phyloP scores from a whole-genome alignment of 1,140 invertebrate species.

The Subanguina moxae region DNA sequence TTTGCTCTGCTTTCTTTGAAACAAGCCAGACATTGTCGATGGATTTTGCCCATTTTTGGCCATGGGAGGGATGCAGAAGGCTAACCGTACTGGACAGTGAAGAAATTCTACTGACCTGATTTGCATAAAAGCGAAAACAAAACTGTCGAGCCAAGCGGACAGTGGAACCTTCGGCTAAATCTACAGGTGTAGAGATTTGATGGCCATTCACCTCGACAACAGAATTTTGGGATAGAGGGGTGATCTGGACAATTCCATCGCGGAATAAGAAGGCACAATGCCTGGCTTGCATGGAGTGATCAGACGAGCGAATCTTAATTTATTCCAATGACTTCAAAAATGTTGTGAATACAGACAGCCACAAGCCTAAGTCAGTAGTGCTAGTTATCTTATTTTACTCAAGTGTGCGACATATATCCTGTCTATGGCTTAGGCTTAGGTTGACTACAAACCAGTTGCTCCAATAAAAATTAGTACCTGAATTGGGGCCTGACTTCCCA shows the following conservation, averaged over 20 bases:
- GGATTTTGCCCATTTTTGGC: too few relatives aligned
- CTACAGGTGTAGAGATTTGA: slow-evolving; percentile 2
- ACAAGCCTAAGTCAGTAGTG: too few relatives aligned
- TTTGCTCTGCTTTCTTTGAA: neutral
- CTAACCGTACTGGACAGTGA: too few relatives aligned
- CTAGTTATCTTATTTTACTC: too few relatives aligned
- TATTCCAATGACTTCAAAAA: too few relatives aligned
- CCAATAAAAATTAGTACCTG: neutral
- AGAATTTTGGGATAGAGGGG: slow-evolving; percentile 32
- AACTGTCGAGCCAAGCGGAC: slow-evolving; percentile 6
- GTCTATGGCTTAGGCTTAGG: too few relatives aligned
- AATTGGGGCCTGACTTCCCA: neutral
- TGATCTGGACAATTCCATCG: slow-evolving; percentile 44
- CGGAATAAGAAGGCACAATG: slow-evolving; percentile 43
- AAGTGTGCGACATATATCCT: too few relatives aligned
- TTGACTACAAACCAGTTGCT: too few relatives aligned
- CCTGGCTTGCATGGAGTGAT: slow-evolving; percentile 77
- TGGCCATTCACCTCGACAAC: slow-evolving; percentile 36
- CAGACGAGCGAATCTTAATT: slow-evolving; percentile 28
- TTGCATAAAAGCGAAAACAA: slow-evolving; percentile 6
- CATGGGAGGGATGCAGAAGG: too few relatives aligned
- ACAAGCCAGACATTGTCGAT: too few relatives aligned
- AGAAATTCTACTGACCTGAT: neutral
- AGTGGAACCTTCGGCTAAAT: neutral
- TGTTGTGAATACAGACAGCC: too few relatives aligned